These are phyloP conservation scores for Melanerpes aurifrons DNA, from an alignment of 2,113 vertebrate genomes.

Conservation along the genomic window DNA sequence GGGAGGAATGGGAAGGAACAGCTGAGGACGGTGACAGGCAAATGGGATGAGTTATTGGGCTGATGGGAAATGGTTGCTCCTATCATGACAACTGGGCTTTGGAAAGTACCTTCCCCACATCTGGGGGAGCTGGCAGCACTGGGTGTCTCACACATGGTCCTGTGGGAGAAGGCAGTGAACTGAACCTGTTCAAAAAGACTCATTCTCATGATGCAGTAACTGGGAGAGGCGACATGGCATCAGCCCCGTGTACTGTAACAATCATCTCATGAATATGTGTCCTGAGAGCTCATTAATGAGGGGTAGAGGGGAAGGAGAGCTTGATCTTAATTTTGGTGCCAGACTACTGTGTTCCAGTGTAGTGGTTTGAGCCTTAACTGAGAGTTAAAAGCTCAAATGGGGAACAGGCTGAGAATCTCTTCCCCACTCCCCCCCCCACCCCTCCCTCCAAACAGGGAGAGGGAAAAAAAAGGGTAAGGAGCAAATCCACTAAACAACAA, in stretches of 20 bases:
- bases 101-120: neutral
- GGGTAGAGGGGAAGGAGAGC: neutral
- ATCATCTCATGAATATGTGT: neutral
- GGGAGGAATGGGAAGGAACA: neutral
- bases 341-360: neutral
- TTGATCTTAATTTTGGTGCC: neutral
- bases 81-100: neutral
- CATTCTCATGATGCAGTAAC: fast-evolving
- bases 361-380: too few relatives aligned
- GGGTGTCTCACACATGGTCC: fast-evolving
- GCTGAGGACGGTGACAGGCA: fast-evolving
- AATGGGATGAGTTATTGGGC: neutral
- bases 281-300: neutral
- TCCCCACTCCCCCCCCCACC: too few relatives aligned
- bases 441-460: too few relatives aligned
- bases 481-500: too few relatives aligned
- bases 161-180: fast-evolving
- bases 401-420: too few relatives aligned
- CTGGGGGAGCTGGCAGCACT: neutral
- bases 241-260: neutral
- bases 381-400: too few relatives aligned
- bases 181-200: fast-evolving
- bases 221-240: neutral
- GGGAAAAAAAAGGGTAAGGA: too few relatives aligned
- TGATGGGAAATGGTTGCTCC: neutral